These are phyloP conservation scores for Lepus townsendii DNA, from an alignment of 2,797 vertebrate genomes.

Conservation along the genomic window DNA sequence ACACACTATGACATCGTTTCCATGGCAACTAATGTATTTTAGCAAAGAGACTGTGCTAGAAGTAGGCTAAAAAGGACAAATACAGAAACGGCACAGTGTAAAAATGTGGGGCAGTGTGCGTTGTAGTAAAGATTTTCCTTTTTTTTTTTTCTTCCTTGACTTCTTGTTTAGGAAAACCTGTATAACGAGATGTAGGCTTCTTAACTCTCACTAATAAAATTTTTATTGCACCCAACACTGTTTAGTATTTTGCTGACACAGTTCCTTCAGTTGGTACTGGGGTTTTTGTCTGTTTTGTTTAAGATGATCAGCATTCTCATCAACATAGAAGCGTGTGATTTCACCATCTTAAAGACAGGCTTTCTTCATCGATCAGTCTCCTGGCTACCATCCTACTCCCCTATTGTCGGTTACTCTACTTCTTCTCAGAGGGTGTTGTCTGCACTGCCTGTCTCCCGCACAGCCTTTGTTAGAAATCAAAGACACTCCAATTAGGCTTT, in stretches of 20 bases:
- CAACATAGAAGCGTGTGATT: background rate
- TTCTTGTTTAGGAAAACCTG: slow-evolving; percentile 75
- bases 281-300: slow-evolving; percentile 42
- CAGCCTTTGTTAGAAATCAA: background rate
- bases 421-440: background rate
- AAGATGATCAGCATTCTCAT: background rate
- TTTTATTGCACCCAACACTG: slow-evolving; percentile 46
- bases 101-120: slow-evolving; percentile 80
- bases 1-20: slow-evolving; percentile 85
- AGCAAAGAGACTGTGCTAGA: slow-evolving; percentile 78
- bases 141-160: background rate
- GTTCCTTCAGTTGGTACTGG: slow-evolving; percentile 26
- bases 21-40: slow-evolving; percentile 84
- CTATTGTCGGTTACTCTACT: background rate
- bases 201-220: slow-evolving; percentile 53
- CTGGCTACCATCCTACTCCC: background rate
- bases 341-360: background rate
- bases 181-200: slow-evolving; percentile 64
- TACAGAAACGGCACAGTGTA: slow-evolving; percentile 78
- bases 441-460: background rate
- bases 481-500: background rate
- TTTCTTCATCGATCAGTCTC: background rate
- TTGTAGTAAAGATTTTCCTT: slow-evolving; percentile 70
- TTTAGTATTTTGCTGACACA: slow-evolving; percentile 59
- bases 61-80: slow-evolving; percentile 84